Base-by-base conservation (phyloP, 37 sponge, comb jelly and placozoan genomes). In the Hormiphora californensis region DNA sequence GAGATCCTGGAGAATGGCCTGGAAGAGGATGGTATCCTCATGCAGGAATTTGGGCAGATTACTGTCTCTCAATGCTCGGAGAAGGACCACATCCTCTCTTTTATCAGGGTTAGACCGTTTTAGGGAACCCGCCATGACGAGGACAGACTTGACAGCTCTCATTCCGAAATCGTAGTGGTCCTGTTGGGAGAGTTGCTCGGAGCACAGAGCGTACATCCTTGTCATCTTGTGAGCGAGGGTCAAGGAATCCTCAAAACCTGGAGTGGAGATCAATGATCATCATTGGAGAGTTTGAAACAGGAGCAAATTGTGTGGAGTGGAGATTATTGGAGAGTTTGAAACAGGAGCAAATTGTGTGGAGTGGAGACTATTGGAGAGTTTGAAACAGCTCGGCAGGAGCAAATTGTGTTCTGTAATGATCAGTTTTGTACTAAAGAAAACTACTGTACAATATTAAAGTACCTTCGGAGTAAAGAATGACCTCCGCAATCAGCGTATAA, bases 151-250 rank as follows among this genome's bases (percentile, higher is more conserved):
- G 43, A 97, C 98, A 1, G 98, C 98, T 68, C 98, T 61, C 94
- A 97, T 94, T 12, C 98, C 98, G 88, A 97, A 97, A 63, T 97
- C 98, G 78, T 97, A 97, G 88, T 97, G 98, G 41, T 94, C 95
- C 44, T 94, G 95, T 51, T 97, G 98, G 22, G 98, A 97, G 21
- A 97, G 86, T 81, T 97, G 98, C 67, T 97, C 98, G 86, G 92
- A 92, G 89, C 98, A 97, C 30, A 97, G 89, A 88, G 94, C 94
- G 92, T 97, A 97, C 98, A 97, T 97, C 54, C 94, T 95, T 32
- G 88, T 89, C 98, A 97, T 97, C 89, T 97, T 97, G 41, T 89
- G 92, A 8, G 98, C 94, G 9, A 97, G 91, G 23, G 89, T 92
- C 90, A 91, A 92, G 55, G 92, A 92, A 39, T 95, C 94, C 54